Evolutionary conservation across 2,113 vertebrate genomes (phyloP).

Genomic region (Meleagris gallopavo): DNA sequence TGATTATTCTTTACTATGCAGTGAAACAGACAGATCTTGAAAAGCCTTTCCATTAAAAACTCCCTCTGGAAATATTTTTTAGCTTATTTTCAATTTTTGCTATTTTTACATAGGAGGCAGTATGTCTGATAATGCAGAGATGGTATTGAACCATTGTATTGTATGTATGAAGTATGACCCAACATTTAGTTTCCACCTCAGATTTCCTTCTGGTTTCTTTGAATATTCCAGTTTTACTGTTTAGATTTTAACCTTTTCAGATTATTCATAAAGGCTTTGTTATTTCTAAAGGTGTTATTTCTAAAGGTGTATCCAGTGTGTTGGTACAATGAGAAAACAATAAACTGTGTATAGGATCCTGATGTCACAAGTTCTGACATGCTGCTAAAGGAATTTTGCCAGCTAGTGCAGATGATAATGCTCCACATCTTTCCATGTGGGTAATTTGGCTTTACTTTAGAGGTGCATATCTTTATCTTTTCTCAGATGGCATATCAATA

Average conservation of each 20-base stretch:
- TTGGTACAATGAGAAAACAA: background rate
- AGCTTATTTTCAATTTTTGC: background rate
- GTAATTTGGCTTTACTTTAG: background rate
- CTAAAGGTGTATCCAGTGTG: background rate
- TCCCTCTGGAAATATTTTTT: background rate
- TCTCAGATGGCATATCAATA: background rate
- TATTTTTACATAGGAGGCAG: background rate
- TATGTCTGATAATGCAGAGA: background rate
- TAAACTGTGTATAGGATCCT: background rate
- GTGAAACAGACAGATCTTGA: background rate
- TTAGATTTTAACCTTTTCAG: background rate
- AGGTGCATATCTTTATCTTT: background rate
- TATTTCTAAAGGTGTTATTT: background rate
- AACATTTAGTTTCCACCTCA: background rate
- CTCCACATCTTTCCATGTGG: fast-evolving
- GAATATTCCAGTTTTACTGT: background rate
- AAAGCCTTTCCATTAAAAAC: background rate
- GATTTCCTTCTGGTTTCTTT: background rate
- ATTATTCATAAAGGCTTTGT: background rate
- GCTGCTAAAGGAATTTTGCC: background rate
- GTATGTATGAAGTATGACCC: background rate
- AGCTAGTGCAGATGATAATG: background rate
- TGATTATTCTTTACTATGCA: background rate
- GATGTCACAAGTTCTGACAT: background rate
- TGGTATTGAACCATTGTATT: background rate